phyloP scores from a whole-genome alignment of 2,113 vertebrate genomes.

The Brachirus orientalis region DNA sequence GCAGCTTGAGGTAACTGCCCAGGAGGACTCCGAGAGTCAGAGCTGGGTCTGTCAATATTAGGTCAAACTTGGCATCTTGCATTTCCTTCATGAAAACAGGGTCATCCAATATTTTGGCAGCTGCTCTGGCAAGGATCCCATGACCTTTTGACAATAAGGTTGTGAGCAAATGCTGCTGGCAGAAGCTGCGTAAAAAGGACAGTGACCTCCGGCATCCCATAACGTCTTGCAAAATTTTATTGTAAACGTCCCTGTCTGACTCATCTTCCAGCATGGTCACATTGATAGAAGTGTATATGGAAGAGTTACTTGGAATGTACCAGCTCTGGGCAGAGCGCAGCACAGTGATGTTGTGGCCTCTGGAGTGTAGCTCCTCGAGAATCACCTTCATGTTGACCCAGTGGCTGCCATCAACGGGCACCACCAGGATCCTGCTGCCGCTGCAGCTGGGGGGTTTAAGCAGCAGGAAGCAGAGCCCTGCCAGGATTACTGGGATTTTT shows the following conservation, averaged over 20 bases:
- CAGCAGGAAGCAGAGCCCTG: constrained; percentile 44
- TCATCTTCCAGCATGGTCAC: constrained; percentile 44
- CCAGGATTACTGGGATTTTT: neutral
- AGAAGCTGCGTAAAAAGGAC: constrained; percentile 54
- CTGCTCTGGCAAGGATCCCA: constrained; percentile 17
- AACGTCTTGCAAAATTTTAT: constrained; percentile 37
- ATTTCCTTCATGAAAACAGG: constrained; percentile 57
- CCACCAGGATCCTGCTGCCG: constrained; percentile 82
- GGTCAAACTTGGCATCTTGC: constrained; percentile 70
- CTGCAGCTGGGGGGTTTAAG: constrained; percentile 11
- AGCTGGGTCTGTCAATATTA: constrained; percentile 80
- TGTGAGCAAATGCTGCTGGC: neutral
- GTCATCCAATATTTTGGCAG: constrained; percentile 67
- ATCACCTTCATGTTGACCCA: constrained; percentile 85
- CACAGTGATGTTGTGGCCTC: constrained; percentile 81
- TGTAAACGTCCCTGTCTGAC: constrained; percentile 48
- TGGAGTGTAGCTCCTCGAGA: constrained; percentile 77
- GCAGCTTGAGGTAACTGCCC: constrained; percentile 77
- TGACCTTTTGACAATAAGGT: constrained; percentile 6
- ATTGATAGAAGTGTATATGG: constrained; percentile 56
- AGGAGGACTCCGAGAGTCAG: constrained; percentile 72
- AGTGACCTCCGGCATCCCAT: constrained; percentile 41
- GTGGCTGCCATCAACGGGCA: constrained; percentile 84
- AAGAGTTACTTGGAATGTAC: constrained; percentile 68
- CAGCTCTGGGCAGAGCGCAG: constrained; percentile 73